Evolutionary conservation across 1,140 invertebrate species (phyloP), one percentile per base, ranked within the genome.

Genomic region (Pararge aegeria): DNA sequence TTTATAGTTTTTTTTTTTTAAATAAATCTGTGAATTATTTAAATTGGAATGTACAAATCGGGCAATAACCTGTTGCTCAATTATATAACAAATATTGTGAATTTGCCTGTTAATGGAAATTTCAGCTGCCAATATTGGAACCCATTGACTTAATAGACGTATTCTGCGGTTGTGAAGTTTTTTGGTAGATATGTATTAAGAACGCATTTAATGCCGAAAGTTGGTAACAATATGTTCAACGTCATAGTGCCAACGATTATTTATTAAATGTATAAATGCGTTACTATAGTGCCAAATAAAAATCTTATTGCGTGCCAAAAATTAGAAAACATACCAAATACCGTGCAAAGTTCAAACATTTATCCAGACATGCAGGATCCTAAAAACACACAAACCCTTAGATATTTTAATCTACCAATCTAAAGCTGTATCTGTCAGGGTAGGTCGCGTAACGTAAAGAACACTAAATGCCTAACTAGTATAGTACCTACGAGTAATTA

Each of bases 31-130:
- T 77, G 67, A 79, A 78, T 80, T 64, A 71, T 83, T 80, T 85
- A 68, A 66, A 72, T n/a, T 70, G 49, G 65, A 74, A 70, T 80
- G 77, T 82, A 83, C 77, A 83, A 87, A 80, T 72, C 61, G 77
- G 66, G 85, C 82, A 83, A 83, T 81, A 81, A 76, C 34, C 51
- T 64, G 49, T 76, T 85, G 83, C 83, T 87, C 85, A 86, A 83
- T 58, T 74, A 67, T 71, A 66, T 66, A 62, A 63, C 53, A 5
- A 19, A 10, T 44, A 53, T 46, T 27, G 61, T 66, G 58, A 48
- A 64, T 50, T 61, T 64, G 68, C 59, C 66, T 68, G 57, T 42
- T 68, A 65, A 66, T 71, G 38, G 62, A 53, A 61, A 69, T 61
- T 49, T 60, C 70, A 68, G 64, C 72, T 68, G 65, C 77, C 62